Conservation (phyloP, 1,140 invertebrate genomes). For the Helicoverpa armigera region DNA sequence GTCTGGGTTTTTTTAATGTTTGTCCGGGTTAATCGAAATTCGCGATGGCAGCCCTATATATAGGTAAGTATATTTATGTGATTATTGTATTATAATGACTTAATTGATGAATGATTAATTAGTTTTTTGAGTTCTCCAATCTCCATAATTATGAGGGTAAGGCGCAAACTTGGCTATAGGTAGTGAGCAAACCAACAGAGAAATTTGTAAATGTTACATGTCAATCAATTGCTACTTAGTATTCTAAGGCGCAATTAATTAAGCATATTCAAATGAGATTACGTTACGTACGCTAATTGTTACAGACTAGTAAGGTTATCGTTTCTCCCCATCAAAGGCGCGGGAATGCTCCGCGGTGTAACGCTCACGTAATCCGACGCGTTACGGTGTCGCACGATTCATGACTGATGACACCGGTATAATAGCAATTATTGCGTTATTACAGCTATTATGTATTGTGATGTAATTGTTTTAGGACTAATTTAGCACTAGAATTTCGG, state of each 20-base stretch:
- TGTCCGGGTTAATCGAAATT: no score
- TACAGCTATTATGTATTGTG: not conserved
- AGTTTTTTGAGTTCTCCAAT: no score
- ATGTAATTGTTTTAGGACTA: not conserved
- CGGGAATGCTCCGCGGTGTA: constrained; percentile 4
- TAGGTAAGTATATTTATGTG: no score
- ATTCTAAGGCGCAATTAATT: constrained; percentile 7
- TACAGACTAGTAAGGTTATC: constrained; percentile 8
- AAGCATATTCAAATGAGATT: constrained; percentile 34
- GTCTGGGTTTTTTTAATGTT: no score
- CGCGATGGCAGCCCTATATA: no score
- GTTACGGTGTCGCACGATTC: not conserved
- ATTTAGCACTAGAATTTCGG: no score
- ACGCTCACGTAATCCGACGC: constrained; percentile 7
- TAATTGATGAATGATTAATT: no score
- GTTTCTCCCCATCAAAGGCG: constrained; percentile 36
- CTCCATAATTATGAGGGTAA: no score
- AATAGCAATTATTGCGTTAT: not conserved
- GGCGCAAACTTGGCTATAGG: no score
- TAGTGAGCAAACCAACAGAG: no score
- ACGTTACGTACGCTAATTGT: constrained; percentile 14
- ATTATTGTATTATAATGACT: no score
- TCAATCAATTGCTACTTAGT: not conserved
- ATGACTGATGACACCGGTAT: not conserved
- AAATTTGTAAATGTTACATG: no score